Conservation (phyloP, 2,113 vertebrate genomes). For the Salvelinus alpinus region DNA sequence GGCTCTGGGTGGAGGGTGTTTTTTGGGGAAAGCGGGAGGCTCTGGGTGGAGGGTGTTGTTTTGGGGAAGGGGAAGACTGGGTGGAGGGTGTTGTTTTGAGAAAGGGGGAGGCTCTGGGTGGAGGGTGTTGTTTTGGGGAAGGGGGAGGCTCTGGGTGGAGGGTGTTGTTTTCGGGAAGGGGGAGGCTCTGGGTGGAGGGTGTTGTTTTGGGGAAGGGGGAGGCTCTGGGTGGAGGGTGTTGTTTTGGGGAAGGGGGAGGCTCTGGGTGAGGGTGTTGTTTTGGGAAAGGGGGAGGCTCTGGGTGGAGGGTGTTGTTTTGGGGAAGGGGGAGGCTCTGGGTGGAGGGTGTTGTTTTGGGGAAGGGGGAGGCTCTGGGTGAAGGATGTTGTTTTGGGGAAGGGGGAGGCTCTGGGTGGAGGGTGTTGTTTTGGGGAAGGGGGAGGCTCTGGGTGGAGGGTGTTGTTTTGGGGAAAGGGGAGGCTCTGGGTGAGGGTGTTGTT, state of each 20-base stretch:
- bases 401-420: no score
- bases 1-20: background rate
- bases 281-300: no score
- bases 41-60: background rate
- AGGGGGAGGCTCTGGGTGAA: background rate
- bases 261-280: no score
- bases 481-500: no score
- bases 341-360: conserved; percentile 15
- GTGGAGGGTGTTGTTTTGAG: conserved; percentile 14
- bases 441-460: no score
- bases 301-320: no score
- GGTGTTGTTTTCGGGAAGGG: no score
- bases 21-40: conserved; percentile 6
- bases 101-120: background rate
- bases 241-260: conserved; percentile 5
- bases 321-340: background rate
- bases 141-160: no score
- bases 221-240: background rate
- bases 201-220: conserved; percentile 13
- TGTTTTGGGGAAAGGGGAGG: background rate
- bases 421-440: no score
- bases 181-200: background rate
- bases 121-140: conserved; percentile 14
- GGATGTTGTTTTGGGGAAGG: conserved; percentile 13
- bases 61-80: background rate